Base-by-base conservation (phyloP, 2,888 invertebrate species). In the Miltochrista miniata region DNA sequence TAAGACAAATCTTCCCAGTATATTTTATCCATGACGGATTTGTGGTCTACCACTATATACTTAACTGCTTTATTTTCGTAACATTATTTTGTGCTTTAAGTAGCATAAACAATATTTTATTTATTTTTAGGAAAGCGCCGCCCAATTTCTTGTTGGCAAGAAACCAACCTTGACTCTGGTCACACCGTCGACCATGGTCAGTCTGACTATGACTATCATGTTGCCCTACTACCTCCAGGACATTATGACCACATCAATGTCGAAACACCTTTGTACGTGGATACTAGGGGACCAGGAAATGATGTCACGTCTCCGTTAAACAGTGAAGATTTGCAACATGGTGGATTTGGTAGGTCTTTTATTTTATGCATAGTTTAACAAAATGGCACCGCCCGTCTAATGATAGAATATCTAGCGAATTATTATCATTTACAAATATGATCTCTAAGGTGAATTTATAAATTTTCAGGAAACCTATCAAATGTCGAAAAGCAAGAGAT, bases 141-240 rank as follows among this genome's bases (percentile, higher is more conserved):
- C 53, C 92, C 94, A 13, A 94, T 93, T 41, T 95, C 95, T 1
- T 94, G 95, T 0, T 98, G 98, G 96, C 93, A 96, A 48, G 98
- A 98, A 86, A 98, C 98, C 0, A 98, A 98, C 85, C 87, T 98
- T 29, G 98, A 98, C 80, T 95, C 96, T 0, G 95, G 96, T 74
- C 93, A 94, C 53, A 95, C 95, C 0, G 91, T 94, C 45, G 97
- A 97, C 77, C 95, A 95, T 64, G 95, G 94, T 2, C 84, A 93
- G 31, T 68, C 76, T 0, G 85, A 89, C 10, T 83, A 93, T 31
- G 87, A 89, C 31, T 88, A 76, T 62, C 80, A 80, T 12, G 52
- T 65, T 35, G 72, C 77, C 14, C 55, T 83, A 2, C 51, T 79
- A 35, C 81, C 81, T 0, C 83, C 87, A 0, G 83, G 84, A 0